Base-by-base conservation (phyloP, 1,140 invertebrate genomes). In the Dinoponera quadriceps region DNA sequence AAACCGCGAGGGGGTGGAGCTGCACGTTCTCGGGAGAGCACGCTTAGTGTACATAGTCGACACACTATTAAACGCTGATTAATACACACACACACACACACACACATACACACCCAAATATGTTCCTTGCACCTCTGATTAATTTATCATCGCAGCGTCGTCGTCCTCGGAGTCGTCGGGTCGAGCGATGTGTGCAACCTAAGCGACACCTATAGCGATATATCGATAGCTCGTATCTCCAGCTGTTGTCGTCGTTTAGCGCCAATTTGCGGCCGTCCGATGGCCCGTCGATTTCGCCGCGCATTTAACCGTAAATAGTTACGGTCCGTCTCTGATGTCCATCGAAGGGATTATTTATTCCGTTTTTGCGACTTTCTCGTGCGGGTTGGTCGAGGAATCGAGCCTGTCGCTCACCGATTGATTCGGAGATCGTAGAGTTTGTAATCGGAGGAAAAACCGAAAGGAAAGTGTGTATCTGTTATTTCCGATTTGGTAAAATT, bases 21-120 rank as follows among this genome's bases (percentile, higher is more conserved):
- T 18, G 54, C 60, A 83, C 65, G 71, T 80, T 78, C 51, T 69
- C 65, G 65, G 51, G 65, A 71, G 65, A 80, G 75, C 75, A 80
- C 75, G 65, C 65, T 80, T 80, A 71, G 65, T 80, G 75, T 80
- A 80, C 38, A 80, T 69, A 80, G 65, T 80, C 75, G 57, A 78
- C 29, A 29, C 33, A 44, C 38, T 9, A 33, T 7, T n/a, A n/a
- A n/a, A 33, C 7, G 7, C 33, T 3, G 2, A 33, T 33, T 2
- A 3, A 33, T 2, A 33, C 33, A 33, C 33, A 33, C 38, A 44
- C 38, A 9, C 38, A 9, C 38, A 9, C 38, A 9, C 38, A 44
- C 7, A 33, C 33, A 44, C 38, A 44, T 44, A 44, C 38, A 44
- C 38, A 9, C 38, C 4, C 0, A 11, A 44, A 71, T 44, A 80